Conservation (phyloP, 64 coral and sea anemone species). For the Trachythela sp. region DNA sequence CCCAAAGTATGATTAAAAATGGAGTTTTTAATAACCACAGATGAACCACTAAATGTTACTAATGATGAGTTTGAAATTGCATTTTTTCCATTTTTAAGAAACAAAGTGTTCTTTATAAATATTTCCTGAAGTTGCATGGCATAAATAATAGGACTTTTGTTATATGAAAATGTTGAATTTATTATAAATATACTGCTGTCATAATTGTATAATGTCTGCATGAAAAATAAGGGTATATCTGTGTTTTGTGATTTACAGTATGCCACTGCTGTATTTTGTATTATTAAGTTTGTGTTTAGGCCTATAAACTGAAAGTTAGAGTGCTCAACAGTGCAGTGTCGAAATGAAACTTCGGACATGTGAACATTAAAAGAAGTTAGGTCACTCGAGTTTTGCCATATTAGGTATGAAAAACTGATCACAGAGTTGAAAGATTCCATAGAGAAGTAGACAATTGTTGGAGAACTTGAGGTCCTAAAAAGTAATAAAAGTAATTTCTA, state of each 20-base stretch:
- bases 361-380: not conserved
- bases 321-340: not conserved
- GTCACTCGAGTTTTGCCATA: not conserved
- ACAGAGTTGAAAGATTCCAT: not conserved
- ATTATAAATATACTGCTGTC: not conserved
- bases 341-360: not conserved
- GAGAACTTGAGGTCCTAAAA: not conserved
- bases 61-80: not conserved
- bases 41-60: not conserved
- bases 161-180: not conserved
- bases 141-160: not conserved
- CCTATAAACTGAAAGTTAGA: not conserved
- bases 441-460: not conserved
- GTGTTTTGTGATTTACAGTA: not conserved
- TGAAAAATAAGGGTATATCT: not conserved
- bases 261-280: not conserved
- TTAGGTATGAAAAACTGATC: not conserved
- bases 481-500: not conserved
- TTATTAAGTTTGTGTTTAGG: not conserved
- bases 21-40: not conserved
- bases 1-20: not conserved
- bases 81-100: not conserved
- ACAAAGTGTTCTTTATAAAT: not conserved
- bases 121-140: not conserved
- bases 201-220: not conserved